Base-by-base conservation (phyloP, 2,888 invertebrate species). In the Heteromurus nitidus region DNA sequence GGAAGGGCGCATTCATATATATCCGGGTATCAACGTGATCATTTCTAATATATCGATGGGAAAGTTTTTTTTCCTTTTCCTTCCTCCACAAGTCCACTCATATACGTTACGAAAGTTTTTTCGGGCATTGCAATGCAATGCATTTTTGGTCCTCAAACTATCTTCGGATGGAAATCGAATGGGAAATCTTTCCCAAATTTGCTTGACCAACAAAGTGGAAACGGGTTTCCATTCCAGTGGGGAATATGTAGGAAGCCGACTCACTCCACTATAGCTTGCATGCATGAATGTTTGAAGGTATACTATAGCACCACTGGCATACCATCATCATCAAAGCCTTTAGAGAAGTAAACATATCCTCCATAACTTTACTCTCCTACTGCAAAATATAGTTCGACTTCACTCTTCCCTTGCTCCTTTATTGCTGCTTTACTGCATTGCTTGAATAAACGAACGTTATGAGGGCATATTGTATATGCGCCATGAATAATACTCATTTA, bases 171-270 rank as follows among this genome's bases (percentile, higher is more conserved):
- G 84, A 85, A 86, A 85, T 85, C 81, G 84, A 85, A 86, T 85
- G 83, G 82, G 85, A 86, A 86, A 85, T 86, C 84, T 85, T 85
- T 84, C 81, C 79, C 82, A 84, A 86, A 86, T 86, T 86, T 86
- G 85, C 85, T 85, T 86, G 86, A 84, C 86, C 86, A 86, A 82
- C 85, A 85, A 85, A 85, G 84, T 86, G 86, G 85, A 86, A 86
- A 84, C 76, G 80, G 72, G 73, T 72, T 75, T 77, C 55, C 62
- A 82, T 76, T 80, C 76, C 80, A 53, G 64, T 65, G 67, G 85
- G 85, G 85, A 85, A 85, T 85, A 83, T 85, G 85, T 85, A 84
- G 79, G 72, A 82, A 76, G 30, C 44, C 20, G n/a, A n/a, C n/a
- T n/a, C n/a, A n/a, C n/a, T n/a, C n/a, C n/a, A n/a, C 64, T 70